A percentile compares a stretch with the other conserved stretches of the same genome.
These are phyloP conservation scores for Drosophila lacertosa DNA, from an alignment of 1,140 invertebrate genomes.

Conservation along the genomic window DNA sequence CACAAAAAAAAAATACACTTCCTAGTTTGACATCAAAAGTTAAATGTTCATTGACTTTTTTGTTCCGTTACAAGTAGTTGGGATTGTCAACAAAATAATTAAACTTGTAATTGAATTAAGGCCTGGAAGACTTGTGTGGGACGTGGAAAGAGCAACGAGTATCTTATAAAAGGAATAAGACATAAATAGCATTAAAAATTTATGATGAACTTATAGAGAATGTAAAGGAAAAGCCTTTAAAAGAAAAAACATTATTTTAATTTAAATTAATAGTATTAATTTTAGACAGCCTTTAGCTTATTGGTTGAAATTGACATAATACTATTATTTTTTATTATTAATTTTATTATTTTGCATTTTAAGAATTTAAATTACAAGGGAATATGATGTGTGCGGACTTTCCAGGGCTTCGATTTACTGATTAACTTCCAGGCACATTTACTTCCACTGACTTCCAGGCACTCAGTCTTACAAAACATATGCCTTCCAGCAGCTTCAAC, in stretches of 20 bases:
- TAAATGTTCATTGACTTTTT: slow-evolving; percentile 51
- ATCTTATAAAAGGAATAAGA: neutral
- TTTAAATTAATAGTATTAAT: slow-evolving; percentile 2
- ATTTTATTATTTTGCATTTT: no score
- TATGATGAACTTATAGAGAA: neutral
- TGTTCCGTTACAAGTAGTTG: neutral
- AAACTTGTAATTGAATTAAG: slow-evolving; percentile 64
- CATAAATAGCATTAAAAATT: neutral
- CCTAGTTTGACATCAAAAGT: slow-evolving; percentile 9
- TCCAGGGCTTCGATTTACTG: no score
- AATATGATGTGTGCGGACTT: no score
- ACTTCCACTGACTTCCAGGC: neutral
- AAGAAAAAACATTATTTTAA: neutral
- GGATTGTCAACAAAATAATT: slow-evolving; percentile 63
- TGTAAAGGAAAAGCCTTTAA: neutral
- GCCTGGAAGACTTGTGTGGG: neutral
- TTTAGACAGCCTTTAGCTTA: no score
- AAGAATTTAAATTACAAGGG: no score
- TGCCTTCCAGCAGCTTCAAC: no score
- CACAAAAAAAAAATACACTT: neutral
- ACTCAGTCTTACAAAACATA: neutral
- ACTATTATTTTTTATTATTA: no score
- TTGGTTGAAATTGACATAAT: neutral
- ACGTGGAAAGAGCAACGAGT: neutral
- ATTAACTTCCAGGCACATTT: neutral